phyloP scores from a whole-genome alignment of 2,797 vertebrate genomes.

The Austrolebias charrua region DNA sequence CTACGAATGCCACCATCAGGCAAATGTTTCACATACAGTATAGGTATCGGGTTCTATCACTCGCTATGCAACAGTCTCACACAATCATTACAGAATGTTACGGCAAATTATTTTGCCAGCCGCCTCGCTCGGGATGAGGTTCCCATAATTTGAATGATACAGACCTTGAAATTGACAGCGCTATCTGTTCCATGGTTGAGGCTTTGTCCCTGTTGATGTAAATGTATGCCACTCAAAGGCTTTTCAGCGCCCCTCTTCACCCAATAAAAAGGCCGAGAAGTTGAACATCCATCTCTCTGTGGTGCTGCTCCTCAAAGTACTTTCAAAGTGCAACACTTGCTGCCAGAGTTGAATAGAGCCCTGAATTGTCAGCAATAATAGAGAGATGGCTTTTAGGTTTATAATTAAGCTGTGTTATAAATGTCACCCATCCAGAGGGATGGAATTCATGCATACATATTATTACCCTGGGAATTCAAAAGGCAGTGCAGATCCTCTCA shows the following conservation, averaged over 20 bases:
- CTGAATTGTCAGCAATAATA: constrained; percentile 76
- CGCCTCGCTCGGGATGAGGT: constrained; percentile 62
- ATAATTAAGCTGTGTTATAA: constrained; percentile 83
- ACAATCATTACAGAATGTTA: constrained; percentile 73
- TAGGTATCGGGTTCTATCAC: constrained; percentile 61
- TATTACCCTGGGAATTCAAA: constrained; percentile 80
- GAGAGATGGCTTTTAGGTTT: constrained; percentile 81
- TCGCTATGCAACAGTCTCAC: constrained; percentile 58
- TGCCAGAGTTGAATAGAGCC: constrained; percentile 74
- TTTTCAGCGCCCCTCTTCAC: constrained; percentile 73
- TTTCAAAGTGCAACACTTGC: constrained; percentile 78
- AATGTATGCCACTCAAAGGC: constrained; percentile 75
- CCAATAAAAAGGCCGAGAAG: constrained; percentile 77
- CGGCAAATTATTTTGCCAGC: constrained; percentile 76
- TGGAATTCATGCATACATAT: constrained; percentile 81
- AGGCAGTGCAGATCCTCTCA: constrained; percentile 67
- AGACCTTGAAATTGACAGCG: constrained; percentile 79
- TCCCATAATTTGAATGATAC: constrained; percentile 76
- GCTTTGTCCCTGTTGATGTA: constrained; percentile 78
- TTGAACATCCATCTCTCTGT: constrained; percentile 77
- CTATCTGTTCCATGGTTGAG: constrained; percentile 74
- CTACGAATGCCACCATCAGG: constrained; percentile 38
- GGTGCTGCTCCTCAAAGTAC: constrained; percentile 73
- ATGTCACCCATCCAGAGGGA: constrained; percentile 79
- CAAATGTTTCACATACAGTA: constrained; percentile 59